Conservation (phyloP, 2,113 vertebrate species). For the Ellobius talpinus region DNA sequence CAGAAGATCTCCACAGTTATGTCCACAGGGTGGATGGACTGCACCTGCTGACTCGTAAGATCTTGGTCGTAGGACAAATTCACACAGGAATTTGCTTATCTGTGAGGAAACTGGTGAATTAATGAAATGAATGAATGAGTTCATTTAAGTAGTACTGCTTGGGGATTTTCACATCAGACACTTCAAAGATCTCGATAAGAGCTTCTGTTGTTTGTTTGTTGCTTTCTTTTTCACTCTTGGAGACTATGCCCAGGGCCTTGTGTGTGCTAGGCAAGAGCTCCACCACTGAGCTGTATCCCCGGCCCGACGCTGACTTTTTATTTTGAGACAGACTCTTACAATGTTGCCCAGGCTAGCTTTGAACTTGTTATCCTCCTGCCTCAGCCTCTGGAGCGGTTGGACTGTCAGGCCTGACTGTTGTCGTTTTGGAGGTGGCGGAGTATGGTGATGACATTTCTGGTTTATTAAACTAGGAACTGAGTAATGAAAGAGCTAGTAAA, state of each 20-base stretch:
- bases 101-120: background rate
- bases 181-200: background rate
- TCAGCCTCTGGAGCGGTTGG: background rate
- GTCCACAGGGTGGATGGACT: fast-evolving
- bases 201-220: background rate
- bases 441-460: background rate
- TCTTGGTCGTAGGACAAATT: background rate
- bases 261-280: background rate
- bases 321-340: background rate
- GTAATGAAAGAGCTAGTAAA: background rate
- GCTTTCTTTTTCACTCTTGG: background rate
- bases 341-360: background rate
- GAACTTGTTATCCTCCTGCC: background rate
- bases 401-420: background rate
- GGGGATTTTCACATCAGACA: background rate
- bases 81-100: background rate
- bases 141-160: background rate
- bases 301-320: background rate
- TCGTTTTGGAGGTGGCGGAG: background rate
- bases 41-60: no score
- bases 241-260: background rate
- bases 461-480: background rate
- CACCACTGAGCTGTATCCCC: no score
- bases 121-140: background rate
- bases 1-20: background rate